These are phyloP conservation scores for Drosophila cognata DNA, from an alignment of 2,888 invertebrate genomes.

Conservation along the genomic window DNA sequence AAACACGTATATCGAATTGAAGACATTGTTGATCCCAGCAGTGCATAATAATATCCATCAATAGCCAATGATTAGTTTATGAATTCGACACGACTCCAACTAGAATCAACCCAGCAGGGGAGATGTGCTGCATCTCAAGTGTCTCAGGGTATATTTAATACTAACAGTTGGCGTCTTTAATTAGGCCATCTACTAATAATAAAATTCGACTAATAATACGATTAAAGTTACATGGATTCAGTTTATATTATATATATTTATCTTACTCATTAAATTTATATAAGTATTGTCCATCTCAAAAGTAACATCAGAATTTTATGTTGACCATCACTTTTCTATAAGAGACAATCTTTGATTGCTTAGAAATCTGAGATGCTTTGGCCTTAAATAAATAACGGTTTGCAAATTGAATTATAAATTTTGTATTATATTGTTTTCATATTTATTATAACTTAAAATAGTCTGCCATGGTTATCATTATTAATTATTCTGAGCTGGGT, in stretches of 20 bases:
- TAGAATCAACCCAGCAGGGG: conserved; percentile 22
- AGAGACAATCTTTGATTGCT: neutral
- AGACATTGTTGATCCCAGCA: conserved; percentile 7
- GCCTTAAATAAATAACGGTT: neutral
- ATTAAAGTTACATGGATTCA: neutral
- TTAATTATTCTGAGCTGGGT: conserved; percentile 9
- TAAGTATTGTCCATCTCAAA: neutral
- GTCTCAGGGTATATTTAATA: conserved; percentile 1
- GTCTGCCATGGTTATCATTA: neutral
- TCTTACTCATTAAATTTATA: neutral
- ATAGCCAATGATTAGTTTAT: conserved; percentile 36
- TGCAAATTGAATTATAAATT: neutral
- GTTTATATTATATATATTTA: neutral
- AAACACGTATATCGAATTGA: conserved; percentile 4
- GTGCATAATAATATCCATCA: conserved; percentile 8
- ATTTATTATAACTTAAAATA: neutral
- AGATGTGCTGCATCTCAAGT: conserved; percentile 2
- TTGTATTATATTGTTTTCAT: neutral
- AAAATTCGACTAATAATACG: no score
- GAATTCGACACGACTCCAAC: conserved; percentile 13
- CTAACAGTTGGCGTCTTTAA: neutral
- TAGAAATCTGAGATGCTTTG: neutral
- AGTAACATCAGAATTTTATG: neutral
- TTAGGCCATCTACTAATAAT: neutral
- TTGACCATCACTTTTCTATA: neutral